phyloP scores from a whole-genome alignment of 2,888 invertebrate species.

The Aleiodes testaceus region DNA sequence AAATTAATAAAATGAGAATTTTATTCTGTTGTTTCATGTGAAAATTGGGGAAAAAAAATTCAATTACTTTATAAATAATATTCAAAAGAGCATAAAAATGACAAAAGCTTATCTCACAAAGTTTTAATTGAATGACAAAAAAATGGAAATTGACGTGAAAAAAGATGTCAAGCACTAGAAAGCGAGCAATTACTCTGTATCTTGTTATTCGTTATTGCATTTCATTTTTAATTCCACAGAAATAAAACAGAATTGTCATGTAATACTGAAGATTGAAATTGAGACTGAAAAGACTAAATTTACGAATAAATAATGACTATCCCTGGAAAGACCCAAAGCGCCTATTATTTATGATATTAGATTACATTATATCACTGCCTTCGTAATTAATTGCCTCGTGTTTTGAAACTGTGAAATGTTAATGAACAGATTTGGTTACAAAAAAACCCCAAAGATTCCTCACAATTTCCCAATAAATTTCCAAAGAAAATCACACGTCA shows the following conservation, averaged over 20 bases:
- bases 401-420: slow-evolving; percentile 60
- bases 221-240: slow-evolving; percentile 39
- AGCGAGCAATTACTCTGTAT: slow-evolving; percentile 10
- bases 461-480: not conserved
- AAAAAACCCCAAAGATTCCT: not conserved
- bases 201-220: slow-evolving; percentile 22
- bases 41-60: too few species aligned
- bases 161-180: slow-evolving; percentile 1
- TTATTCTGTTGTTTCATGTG: too few species aligned
- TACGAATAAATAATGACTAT: slow-evolving; percentile 58
- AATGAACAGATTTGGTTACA: slow-evolving; percentile 58
- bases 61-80: too few species aligned
- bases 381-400: slow-evolving; percentile 59
- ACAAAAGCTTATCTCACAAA: too few species aligned
- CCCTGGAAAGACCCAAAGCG: slow-evolving; percentile 38
- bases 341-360: slow-evolving; percentile 64
- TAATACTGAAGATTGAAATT: slow-evolving; percentile 16
- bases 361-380: slow-evolving; percentile 61
- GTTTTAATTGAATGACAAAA: not conserved
- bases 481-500: too few species aligned
- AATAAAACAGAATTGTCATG: not conserved
- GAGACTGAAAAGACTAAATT: slow-evolving; percentile 45
- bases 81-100: too few species aligned
- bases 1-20: too few species aligned
- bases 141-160: not conserved